These are phyloP conservation scores for Dynastes hyllus DNA, from an alignment of 2,888 invertebrate genomes.

Conservation along the genomic window DNA sequence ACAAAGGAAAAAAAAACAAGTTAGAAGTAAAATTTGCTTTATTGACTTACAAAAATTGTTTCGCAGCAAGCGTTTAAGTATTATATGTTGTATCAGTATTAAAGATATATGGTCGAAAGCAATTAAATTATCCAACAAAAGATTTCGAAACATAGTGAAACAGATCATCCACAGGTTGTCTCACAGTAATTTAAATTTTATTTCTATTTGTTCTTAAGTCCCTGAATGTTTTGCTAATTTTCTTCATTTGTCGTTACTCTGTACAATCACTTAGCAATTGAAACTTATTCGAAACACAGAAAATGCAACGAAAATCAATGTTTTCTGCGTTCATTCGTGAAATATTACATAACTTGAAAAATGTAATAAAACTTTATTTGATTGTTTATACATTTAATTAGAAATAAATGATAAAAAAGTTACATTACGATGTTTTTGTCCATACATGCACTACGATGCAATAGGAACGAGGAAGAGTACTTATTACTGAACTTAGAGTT, in stretches of 20 bases:
- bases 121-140: not conserved
- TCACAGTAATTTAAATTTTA: slow-evolving; percentile 32
- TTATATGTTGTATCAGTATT: slow-evolving; percentile 25
- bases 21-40: slow-evolving; percentile 30
- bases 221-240: not conserved
- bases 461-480: not conserved
- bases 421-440: slow-evolving; percentile 41
- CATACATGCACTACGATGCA: slow-evolving; percentile 16
- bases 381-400: slow-evolving; percentile 53
- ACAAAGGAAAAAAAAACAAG: not conserved
- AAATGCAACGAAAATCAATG: slow-evolving; percentile 15
- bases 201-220: slow-evolving; percentile 27
- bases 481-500: not conserved
- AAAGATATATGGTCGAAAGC: not conserved
- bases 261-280: slow-evolving; percentile 10
- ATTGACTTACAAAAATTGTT: not conserved
- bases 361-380: slow-evolving; percentile 47
- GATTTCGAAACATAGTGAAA: too few relatives aligned
- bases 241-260: slow-evolving; percentile 16
- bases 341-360: slow-evolving; percentile 50
- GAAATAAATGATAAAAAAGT: slow-evolving; percentile 51
- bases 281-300: slow-evolving; percentile 18
- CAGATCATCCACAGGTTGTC: not conserved
- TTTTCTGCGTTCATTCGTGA: slow-evolving; percentile 32
- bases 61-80: slow-evolving; percentile 2